These are phyloP conservation scores for Ellobium chinense DNA, from an alignment of 2,888 invertebrate genomes.

Conservation along the genomic window DNA sequence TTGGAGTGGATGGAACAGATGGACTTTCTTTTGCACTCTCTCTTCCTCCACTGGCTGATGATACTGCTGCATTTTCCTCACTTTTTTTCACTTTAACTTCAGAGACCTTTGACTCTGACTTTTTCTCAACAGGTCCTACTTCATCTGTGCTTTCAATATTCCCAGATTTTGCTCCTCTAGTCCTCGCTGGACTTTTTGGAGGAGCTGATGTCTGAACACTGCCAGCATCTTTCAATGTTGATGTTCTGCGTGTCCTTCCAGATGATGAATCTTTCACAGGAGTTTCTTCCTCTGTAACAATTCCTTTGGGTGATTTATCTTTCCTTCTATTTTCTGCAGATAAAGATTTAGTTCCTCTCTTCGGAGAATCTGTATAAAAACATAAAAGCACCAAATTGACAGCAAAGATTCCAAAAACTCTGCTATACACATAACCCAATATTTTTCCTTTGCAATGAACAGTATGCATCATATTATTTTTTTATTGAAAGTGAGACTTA, in stretches of 20 bases:
- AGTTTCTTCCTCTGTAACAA: neutral
- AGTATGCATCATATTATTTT: no score
- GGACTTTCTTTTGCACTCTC: neutral
- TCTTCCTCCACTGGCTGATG: neutral
- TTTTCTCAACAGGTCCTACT: neutral
- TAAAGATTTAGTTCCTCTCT: neutral
- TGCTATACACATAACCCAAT: no score
- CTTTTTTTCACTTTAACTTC: neutral
- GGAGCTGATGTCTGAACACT: neutral
- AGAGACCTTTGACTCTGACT: neutral
- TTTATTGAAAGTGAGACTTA: no score
- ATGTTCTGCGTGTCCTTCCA: no score
- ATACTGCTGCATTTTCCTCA: neutral
- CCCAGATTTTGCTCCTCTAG: neutral
- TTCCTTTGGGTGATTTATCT: neutral
- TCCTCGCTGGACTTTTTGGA: neutral
- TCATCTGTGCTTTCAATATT: neutral
- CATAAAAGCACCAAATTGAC: no score
- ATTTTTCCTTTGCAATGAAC: no score
- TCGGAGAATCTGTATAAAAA: neutral
- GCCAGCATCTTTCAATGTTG: no score
- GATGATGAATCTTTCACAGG: no score
- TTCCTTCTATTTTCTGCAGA: neutral
- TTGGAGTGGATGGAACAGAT: slow-evolving; percentile 7
- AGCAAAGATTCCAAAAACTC: no score